Evolutionary conservation across 2,797 vertebrate genomes (phyloP).

Genomic region (Columba guinea): DNA sequence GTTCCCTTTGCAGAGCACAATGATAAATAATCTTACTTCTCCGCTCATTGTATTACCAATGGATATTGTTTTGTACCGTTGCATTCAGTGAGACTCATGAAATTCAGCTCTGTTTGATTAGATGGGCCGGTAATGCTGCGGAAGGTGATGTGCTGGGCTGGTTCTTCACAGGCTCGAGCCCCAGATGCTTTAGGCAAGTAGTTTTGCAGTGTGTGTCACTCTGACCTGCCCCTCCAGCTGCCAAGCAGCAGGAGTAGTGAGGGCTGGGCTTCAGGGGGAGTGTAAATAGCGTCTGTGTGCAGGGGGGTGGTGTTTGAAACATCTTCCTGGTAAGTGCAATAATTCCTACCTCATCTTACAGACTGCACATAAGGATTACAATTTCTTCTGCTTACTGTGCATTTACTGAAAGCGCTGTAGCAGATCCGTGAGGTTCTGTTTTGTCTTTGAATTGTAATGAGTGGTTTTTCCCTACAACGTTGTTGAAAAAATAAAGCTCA

Average conservation of each 20-base stretch:
- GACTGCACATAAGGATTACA: not conserved
- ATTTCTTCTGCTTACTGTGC: conserved; percentile 8
- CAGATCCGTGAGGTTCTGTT: not conserved
- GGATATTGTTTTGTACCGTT: conserved; percentile 52
- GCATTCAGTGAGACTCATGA: conserved; percentile 52
- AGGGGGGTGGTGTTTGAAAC: not conserved
- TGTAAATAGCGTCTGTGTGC: not conserved
- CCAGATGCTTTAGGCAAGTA: not conserved
- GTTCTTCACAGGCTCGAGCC: conserved; percentile 1
- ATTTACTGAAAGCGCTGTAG: not conserved
- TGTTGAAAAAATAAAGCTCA: not conserved
- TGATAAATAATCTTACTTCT: conserved; percentile 74
- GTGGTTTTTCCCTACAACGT: not conserved
- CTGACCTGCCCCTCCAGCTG: not conserved
- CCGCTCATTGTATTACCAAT: conserved; percentile 62
- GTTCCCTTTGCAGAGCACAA: conserved; percentile 53
- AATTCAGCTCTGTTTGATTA: conserved; percentile 17
- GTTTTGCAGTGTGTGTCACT: not conserved
- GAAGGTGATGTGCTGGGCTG: conserved; percentile 20
- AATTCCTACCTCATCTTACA: not conserved
- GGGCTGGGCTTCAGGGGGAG: not conserved
- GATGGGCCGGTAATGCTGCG: conserved; percentile 1
- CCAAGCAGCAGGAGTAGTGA: not conserved
- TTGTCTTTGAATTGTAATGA: not conserved
- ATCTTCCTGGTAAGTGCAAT: not conserved